Percentiles rank a stretch among this genome's conserved stretches.
phyloP scores from a whole-genome alignment of 2,797 vertebrate species.

The Tympanoctomys barrerae region DNA sequence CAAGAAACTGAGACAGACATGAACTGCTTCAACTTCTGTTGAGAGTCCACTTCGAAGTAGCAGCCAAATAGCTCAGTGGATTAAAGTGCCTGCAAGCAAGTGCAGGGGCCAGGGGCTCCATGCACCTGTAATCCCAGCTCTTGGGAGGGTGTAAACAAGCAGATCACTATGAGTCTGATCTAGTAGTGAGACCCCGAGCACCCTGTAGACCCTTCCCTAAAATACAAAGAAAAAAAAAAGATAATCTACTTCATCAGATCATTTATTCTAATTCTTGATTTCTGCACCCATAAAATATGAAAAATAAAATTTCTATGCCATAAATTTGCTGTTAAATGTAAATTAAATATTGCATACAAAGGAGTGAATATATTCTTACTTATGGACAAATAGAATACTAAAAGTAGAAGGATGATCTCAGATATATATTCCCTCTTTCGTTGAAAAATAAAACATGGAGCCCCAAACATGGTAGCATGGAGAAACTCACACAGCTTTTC shows the following conservation, averaged over 20 bases:
- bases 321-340: not conserved
- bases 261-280: slow-evolving; percentile 34
- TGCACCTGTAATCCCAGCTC: too few relatives aligned
- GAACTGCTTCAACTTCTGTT: slow-evolving; percentile 2
- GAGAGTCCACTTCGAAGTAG: not conserved
- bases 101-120: too few relatives aligned
- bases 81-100: too few relatives aligned
- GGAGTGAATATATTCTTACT: not conserved
- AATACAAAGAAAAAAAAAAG: too few relatives aligned
- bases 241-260: not conserved
- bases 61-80: too few relatives aligned
- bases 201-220: too few relatives aligned
- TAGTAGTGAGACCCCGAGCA: too few relatives aligned
- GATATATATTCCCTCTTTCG: not conserved
- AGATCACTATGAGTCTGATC: too few relatives aligned
- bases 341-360: not conserved
- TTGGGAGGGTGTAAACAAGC: too few relatives aligned
- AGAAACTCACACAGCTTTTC: slow-evolving; percentile 3
- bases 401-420: not conserved
- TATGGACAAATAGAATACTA: not conserved
- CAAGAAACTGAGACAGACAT: not conserved
- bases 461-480: not conserved
- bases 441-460: slow-evolving; percentile 41
- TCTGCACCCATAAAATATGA: slow-evolving; percentile 1
- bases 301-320: not conserved